Conservation (phyloP, 2,113 vertebrate species). For the Narcine bancroftii region DNA sequence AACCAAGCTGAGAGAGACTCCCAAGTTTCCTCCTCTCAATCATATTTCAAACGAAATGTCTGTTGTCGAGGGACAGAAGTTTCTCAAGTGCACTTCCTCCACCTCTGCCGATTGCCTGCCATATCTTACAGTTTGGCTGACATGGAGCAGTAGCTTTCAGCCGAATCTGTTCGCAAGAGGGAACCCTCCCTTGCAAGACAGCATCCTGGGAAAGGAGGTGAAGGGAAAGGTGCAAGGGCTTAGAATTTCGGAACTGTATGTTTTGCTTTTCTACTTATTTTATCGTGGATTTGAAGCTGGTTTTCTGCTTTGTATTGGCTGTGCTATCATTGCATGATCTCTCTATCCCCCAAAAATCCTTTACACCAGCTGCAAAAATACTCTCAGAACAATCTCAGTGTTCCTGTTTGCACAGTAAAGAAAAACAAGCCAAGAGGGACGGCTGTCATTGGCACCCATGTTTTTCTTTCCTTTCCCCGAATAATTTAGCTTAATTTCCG, state of each 20-base stretch:
- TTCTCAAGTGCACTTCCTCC: neutral
- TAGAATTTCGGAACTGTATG: neutral
- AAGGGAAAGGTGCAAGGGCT: neutral
- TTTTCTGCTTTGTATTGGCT: neutral
- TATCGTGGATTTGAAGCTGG: neutral
- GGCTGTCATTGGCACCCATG: conserved; percentile 7
- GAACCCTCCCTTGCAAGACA: neutral
- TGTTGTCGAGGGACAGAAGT: neutral
- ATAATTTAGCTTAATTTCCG: neutral
- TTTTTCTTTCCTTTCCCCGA: neutral
- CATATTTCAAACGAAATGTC: neutral
- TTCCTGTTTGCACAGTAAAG: conserved; percentile 30
- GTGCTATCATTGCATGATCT: neutral
- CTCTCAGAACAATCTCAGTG: conserved; percentile 24
- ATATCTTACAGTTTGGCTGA: neutral
- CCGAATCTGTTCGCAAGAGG: neutral
- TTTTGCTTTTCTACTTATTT: neutral
- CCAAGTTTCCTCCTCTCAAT: neutral
- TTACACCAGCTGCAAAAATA: conserved; percentile 31
- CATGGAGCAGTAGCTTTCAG: neutral
- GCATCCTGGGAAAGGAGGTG: neutral
- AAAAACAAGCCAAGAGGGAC: conserved; percentile 27
- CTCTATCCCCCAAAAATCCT: neutral
- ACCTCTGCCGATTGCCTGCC: neutral
- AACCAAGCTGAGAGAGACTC: neutral